Percentiles rank a stretch among this genome's conserved stretches.
phyloP scores from a whole-genome alignment of 2,888 invertebrate genomes.

The Temnothorax unifasciatus region DNA sequence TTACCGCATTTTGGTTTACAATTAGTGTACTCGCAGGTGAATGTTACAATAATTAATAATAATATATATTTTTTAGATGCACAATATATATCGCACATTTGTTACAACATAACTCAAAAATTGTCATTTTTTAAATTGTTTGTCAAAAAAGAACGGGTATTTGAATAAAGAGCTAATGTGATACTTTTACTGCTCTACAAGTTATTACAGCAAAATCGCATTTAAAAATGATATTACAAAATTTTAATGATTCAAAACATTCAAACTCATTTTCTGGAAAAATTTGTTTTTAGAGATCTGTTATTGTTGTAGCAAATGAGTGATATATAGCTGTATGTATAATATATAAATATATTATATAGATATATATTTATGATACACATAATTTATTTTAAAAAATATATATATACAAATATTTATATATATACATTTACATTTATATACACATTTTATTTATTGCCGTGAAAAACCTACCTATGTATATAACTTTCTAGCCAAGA shows the following conservation, averaged over 20 bases:
- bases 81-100: not conserved
- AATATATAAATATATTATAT: too few relatives aligned
- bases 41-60: not conserved
- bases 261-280: not conserved
- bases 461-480: not conserved
- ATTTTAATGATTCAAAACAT: not conserved
- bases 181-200: not conserved
- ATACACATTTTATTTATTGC: not conserved
- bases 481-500: not conserved
- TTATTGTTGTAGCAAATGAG: not conserved
- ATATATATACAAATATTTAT: too few relatives aligned
- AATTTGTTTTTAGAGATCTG: not conserved
- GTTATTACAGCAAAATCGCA: too few relatives aligned
- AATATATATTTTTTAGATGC: not conserved
- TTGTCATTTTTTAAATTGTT: not conserved
- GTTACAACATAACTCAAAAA: not conserved
- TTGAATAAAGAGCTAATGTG: not conserved
- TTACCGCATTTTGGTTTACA: not conserved
- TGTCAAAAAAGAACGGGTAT: not conserved
- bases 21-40: not conserved
- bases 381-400: too few relatives aligned
- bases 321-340: too few relatives aligned
- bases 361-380: not conserved
- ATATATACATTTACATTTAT: too few relatives aligned
- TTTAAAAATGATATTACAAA: not conserved